phyloP scores from a whole-genome alignment of 2,888 invertebrate species.

The Agrochola lychnidis region DNA sequence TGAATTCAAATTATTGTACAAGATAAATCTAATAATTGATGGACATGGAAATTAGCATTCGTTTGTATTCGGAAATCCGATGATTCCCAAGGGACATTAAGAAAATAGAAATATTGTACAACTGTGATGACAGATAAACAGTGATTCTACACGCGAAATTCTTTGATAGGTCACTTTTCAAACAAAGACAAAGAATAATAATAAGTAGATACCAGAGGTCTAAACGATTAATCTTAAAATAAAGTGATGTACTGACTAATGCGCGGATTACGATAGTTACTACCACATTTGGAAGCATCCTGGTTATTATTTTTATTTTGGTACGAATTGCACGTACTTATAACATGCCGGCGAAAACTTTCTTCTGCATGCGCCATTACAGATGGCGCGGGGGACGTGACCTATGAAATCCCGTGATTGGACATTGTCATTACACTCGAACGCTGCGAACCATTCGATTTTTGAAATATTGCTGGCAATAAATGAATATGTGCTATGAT shows the following conservation, averaged over 20 bases:
- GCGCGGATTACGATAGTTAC: neutral
- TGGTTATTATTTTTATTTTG: neutral
- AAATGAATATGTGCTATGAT: neutral
- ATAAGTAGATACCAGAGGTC: neutral
- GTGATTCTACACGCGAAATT: neutral
- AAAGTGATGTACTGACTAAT: neutral
- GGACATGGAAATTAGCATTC: no score
- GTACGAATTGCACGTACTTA: neutral
- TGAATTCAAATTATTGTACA: no score
- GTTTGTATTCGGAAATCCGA: no score
- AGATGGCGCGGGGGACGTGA: neutral
- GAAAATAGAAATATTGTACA: neutral
- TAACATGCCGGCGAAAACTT: neutral
- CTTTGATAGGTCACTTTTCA: neutral
- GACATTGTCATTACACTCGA: neutral
- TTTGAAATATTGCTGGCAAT: neutral
- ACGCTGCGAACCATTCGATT: neutral
- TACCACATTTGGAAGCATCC: neutral
- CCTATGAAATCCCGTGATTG: neutral
- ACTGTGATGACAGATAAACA: neutral
- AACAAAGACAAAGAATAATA: neutral
- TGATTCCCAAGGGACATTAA: no score
- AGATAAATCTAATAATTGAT: no score
- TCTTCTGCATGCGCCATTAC: neutral
- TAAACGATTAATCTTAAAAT: neutral